These are phyloP conservation scores for Subanguina moxae DNA, from an alignment of 1,140 invertebrate genomes.

Conservation along the genomic window DNA sequence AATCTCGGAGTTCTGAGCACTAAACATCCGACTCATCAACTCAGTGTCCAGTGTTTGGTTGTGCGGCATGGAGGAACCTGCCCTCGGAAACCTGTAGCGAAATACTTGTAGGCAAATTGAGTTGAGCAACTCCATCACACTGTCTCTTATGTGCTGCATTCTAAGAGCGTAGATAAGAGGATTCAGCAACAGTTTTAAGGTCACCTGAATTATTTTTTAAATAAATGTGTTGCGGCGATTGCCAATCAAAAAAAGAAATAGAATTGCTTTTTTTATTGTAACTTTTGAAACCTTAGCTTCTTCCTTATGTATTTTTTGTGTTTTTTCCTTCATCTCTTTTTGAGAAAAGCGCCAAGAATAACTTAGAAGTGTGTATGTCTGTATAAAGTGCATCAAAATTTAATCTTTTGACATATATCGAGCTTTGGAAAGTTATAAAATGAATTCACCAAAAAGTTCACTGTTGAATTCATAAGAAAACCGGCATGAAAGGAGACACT, in stretches of 20 bases:
- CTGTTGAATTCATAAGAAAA: constrained; percentile 36
- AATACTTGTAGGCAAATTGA: not conserved
- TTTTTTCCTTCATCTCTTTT: too few relatives aligned
- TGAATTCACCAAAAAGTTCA: not conserved
- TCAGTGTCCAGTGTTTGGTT: constrained; percentile 3
- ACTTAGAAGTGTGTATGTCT: too few relatives aligned
- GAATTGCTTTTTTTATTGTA: too few relatives aligned
- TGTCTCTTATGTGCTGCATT: constrained; percentile 38
- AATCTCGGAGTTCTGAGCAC: too few relatives aligned
- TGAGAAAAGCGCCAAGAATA: too few relatives aligned
- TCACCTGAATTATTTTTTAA: constrained; percentile 36
- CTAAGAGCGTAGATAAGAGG: constrained; percentile 51
- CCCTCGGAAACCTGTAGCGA: not conserved
- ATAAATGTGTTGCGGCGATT: too few relatives aligned
- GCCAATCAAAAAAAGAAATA: too few relatives aligned
- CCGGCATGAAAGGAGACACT: constrained; percentile 38
- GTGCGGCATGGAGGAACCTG: not conserved
- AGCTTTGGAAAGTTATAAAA: not conserved
- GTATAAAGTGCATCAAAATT: not conserved
- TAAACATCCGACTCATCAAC: not conserved
- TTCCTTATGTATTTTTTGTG: too few relatives aligned
- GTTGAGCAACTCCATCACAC: not conserved
- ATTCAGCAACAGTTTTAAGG: constrained; percentile 46
- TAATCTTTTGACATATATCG: too few relatives aligned
- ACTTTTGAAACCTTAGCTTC: too few relatives aligned